These are phyloP conservation scores for Heterochromis multidens DNA, from an alignment of 2,113 vertebrate species.

Conservation along the genomic window DNA sequence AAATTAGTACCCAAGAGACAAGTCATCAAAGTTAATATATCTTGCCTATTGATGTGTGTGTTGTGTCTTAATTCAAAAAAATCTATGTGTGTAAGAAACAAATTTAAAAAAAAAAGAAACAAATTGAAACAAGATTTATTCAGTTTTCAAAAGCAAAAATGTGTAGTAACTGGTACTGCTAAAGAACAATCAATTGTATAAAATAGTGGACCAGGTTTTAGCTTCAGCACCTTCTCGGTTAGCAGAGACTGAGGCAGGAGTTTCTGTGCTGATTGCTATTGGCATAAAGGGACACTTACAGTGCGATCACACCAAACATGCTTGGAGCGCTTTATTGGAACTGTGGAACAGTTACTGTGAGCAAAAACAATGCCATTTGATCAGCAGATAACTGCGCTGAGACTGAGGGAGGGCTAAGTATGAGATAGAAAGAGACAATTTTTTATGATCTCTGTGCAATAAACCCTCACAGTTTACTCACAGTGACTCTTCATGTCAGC, in stretches of 20 bases:
- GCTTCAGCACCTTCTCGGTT: slow-evolving; percentile 1
- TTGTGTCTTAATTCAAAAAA: not conserved
- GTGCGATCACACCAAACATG: slow-evolving; percentile 51
- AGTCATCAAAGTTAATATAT: not conserved
- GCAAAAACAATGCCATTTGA: slow-evolving; percentile 23
- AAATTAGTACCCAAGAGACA: not conserved
- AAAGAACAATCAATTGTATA: not conserved
- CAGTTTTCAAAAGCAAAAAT: not conserved
- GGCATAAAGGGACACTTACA: slow-evolving; percentile 35
- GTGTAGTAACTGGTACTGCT: not conserved
- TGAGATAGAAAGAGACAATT: slow-evolving; percentile 13
- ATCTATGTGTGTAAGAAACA: not conserved
- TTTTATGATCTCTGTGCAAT: slow-evolving; percentile 12
- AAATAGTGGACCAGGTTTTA: not conserved
- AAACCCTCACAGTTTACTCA: not conserved
- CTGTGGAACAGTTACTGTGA: slow-evolving; percentile 25
- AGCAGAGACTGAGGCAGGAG: slow-evolving; percentile 1
- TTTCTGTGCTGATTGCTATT: slow-evolving; percentile 27
- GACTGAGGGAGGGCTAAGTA: slow-evolving; percentile 7
- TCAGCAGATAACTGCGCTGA: slow-evolving; percentile 24
- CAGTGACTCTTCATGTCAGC: not conserved
- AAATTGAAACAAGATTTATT: not conserved
- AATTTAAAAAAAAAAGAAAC: not conserved
- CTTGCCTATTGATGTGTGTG: not conserved
- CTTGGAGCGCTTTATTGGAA: slow-evolving; percentile 39